Conservation (phyloP, 2,888 invertebrate species). For the Napeogenes inachia region DNA sequence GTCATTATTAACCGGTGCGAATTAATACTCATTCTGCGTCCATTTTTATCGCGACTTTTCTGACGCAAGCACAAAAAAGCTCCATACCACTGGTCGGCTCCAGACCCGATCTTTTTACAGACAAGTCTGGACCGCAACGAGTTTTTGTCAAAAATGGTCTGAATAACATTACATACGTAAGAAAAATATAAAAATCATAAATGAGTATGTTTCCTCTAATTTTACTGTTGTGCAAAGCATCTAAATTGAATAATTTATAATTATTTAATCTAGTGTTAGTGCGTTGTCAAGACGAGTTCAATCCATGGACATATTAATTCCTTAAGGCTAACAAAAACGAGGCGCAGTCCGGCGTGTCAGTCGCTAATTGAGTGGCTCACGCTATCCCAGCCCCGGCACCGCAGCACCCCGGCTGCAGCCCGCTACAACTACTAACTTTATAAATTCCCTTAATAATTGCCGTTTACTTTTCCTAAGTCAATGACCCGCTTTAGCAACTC, state of each 20-base stretch:
- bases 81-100: constrained; percentile 45
- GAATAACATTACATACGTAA: background rate
- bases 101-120: constrained; percentile 43
- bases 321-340: constrained; percentile 65
- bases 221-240: too few species aligned
- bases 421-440: constrained; percentile 48
- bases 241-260: too few species aligned
- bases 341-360: constrained; percentile 61
- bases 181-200: too few species aligned
- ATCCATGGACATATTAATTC: constrained; percentile 60
- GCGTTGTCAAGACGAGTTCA: constrained; percentile 11
- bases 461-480: constrained; percentile 40
- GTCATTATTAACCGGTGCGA: constrained; percentile 76
- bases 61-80: constrained; percentile 52
- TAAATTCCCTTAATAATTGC: constrained; percentile 47
- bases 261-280: background rate
- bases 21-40: constrained; percentile 75
- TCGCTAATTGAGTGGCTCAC: constrained; percentile 70
- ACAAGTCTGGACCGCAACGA: constrained; percentile 37
- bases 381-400: constrained; percentile 46
- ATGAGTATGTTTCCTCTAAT: too few species aligned
- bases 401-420: too few species aligned
- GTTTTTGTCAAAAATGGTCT: constrained; percentile 53
- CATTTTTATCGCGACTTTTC: constrained; percentile 66
- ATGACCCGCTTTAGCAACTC: constrained; percentile 29